These are phyloP conservation scores for Thaumetopoea pityocampa DNA, from an alignment of 1,140 invertebrate genomes.

Conservation along the genomic window DNA sequence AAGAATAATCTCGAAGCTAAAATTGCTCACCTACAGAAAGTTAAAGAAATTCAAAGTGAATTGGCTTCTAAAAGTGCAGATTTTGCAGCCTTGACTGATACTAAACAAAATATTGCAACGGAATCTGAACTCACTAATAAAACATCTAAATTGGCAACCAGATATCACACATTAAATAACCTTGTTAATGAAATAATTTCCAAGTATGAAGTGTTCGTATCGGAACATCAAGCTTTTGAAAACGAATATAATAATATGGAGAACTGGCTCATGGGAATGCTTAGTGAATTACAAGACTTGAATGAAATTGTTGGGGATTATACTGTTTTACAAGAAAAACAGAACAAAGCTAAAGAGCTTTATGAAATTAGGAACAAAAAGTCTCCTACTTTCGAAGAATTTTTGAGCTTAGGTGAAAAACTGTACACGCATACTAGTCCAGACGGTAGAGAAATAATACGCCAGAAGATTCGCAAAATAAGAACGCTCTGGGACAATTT, in stretches of 20 bases:
- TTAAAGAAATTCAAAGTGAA: slow-evolving; percentile 85
- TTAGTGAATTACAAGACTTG: slow-evolving; percentile 84
- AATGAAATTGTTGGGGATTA: slow-evolving; percentile 93
- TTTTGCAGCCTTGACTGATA: slow-evolving; percentile 83
- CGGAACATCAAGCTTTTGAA: slow-evolving; percentile 91
- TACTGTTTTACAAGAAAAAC: slow-evolving; percentile 88
- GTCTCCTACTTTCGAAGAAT: slow-evolving; percentile 87
- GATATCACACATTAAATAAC: slow-evolving; percentile 91
- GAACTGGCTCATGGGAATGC: slow-evolving; percentile 83
- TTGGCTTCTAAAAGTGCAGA: slow-evolving; percentile 83
- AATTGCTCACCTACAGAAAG: slow-evolving; percentile 85
- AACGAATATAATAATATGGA: slow-evolving; percentile 85
- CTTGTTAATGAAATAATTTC: slow-evolving; percentile 86
- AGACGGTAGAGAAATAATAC: slow-evolving; percentile 92
- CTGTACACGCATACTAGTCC: slow-evolving; percentile 95
- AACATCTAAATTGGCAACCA: slow-evolving; percentile 86
- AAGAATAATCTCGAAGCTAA: slow-evolving; percentile 92
- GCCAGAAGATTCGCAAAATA: slow-evolving; percentile 90
- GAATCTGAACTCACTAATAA: slow-evolving; percentile 86
- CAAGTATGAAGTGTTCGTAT: slow-evolving; percentile 88
- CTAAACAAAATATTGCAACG: slow-evolving; percentile 83
- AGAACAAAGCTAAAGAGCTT: slow-evolving; percentile 89
- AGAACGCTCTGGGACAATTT: slow-evolving; percentile 92
- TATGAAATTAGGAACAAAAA: slow-evolving; percentile 88
- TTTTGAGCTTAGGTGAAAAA: slow-evolving; percentile 93